Conservation (phyloP, 2,113 vertebrate species). For the Morone saxatilis region DNA sequence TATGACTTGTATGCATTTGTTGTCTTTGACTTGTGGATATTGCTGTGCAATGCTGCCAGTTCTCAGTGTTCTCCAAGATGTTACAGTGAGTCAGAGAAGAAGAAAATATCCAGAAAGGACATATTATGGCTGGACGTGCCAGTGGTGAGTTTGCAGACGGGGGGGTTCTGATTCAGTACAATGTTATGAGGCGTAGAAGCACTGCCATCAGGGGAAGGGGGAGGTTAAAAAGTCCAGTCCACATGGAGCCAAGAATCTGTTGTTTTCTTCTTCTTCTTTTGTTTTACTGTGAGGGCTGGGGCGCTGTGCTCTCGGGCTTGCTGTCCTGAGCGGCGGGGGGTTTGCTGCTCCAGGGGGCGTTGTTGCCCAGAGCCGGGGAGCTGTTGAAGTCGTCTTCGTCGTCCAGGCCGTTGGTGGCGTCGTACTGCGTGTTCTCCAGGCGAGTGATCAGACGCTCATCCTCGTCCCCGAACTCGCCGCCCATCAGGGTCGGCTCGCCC, state of each 20-base stretch:
- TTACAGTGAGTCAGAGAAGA: slow-evolving; percentile 67
- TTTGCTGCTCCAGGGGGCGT: slow-evolving; percentile 96
- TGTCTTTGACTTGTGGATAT: slow-evolving; percentile 70
- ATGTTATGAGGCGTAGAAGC: slow-evolving; percentile 68
- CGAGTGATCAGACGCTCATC: slow-evolving; percentile 99
- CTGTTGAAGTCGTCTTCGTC: slow-evolving; percentile 98
- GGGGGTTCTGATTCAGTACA: slow-evolving; percentile 62
- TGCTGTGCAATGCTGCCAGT: slow-evolving; percentile 72
- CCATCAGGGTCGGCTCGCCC: slow-evolving; percentile 99
- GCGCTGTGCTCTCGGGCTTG: slow-evolving; percentile 96
- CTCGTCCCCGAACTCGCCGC: slow-evolving; percentile 98
- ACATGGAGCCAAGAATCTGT: slow-evolving; percentile 51
- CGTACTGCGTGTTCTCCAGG: slow-evolving; percentile 99
- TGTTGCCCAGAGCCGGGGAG: slow-evolving; percentile 96
- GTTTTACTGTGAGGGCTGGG: slow-evolving; percentile 94
- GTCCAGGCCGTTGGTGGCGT: slow-evolving; percentile 98
- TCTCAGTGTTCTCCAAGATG: slow-evolving; percentile 63
- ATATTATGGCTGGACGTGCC: slow-evolving; percentile 53
- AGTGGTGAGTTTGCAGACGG: slow-evolving; percentile 46
- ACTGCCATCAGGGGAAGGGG: slow-evolving; percentile 38
- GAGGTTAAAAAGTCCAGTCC: slow-evolving; percentile 62
- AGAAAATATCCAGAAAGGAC: slow-evolving; percentile 64
- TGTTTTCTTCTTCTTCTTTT: slow-evolving; percentile 26
- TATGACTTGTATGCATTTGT: slow-evolving; percentile 59
- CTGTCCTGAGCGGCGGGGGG: slow-evolving; percentile 91